phyloP scores from a whole-genome alignment of 53 echinoderm and acorn worm species.

The Echinometra lucunter region DNA sequence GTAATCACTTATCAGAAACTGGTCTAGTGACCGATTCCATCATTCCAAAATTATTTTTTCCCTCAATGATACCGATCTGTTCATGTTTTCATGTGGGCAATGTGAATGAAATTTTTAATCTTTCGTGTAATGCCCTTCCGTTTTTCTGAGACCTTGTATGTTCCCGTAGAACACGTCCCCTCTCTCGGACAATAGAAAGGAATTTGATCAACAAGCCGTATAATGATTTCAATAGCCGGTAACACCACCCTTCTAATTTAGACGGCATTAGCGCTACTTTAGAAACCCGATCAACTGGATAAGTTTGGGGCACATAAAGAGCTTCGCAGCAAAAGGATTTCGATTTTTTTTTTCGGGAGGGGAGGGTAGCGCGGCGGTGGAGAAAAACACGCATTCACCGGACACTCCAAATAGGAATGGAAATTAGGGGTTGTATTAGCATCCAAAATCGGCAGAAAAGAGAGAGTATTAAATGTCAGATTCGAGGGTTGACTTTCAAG shows the following conservation, averaged over 20 bases:
- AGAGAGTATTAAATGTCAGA: constrained; percentile 61
- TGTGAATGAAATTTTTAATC: not conserved
- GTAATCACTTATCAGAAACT: not conserved
- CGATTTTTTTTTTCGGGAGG: constrained; percentile 45
- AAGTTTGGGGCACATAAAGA: constrained; percentile 53
- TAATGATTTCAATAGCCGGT: constrained; percentile 77
- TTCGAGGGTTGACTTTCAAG: constrained; percentile 59
- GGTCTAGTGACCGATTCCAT: not conserved
- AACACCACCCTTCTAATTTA: constrained; percentile 86
- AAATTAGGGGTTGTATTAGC: constrained; percentile 17
- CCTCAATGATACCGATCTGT: not conserved
- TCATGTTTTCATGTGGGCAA: not conserved
- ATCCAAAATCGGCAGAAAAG: not conserved
- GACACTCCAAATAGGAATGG: constrained; percentile 20
- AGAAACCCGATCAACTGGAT: constrained; percentile 78
- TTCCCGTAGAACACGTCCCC: constrained; percentile 44
- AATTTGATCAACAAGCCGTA: constrained; percentile 79
- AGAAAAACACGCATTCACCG: constrained; percentile 19
- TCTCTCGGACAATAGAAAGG: constrained; percentile 43
- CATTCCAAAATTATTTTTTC: not conserved
- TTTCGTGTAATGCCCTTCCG: constrained; percentile 2
- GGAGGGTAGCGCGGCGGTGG: not conserved
- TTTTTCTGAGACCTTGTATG: constrained; percentile 7
- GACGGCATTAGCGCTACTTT: constrained; percentile 78
- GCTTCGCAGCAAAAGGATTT: constrained; percentile 55